A percentile compares a stretch with the other conserved stretches of the same genome.
Evolutionary conservation across 2,113 vertebrate species (phyloP).

Genomic region (Myotis lucifugus): DNA sequence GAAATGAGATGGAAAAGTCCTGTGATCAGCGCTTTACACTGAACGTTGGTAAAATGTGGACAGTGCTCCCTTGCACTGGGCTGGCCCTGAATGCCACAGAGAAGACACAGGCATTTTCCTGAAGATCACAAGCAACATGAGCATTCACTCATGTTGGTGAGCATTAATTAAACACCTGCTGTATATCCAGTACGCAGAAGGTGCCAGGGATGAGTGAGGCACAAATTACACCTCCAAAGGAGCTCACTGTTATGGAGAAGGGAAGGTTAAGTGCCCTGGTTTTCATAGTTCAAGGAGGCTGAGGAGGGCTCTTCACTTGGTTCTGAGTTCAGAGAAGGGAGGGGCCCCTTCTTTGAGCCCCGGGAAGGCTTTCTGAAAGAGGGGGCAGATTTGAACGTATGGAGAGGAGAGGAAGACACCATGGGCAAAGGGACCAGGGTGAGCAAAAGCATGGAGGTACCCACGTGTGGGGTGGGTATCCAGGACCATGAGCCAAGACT

Average conservation of each 20-base stretch:
- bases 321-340: background rate
- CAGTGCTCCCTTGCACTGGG: background rate
- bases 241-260: too few species aligned
- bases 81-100: background rate
- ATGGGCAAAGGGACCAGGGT: background rate
- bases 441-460: background rate
- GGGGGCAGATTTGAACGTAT: background rate
- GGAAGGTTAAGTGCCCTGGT: background rate
- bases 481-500: background rate
- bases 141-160: background rate
- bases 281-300: background rate
- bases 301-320: background rate
- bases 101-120: background rate
- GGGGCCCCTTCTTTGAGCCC: background rate
- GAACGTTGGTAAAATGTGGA: accelerated
- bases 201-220: background rate
- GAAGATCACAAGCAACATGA: background rate
- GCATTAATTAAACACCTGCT: background rate
- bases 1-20: background rate
- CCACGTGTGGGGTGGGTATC: background rate
- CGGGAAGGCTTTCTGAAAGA: background rate
- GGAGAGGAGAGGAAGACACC: background rate
- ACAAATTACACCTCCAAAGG: background rate
- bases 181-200: too few species aligned
- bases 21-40: background rate